Evolutionary conservation across 2,113 vertebrate genomes (phyloP).

Genomic region (Bettongia penicillata): DNA sequence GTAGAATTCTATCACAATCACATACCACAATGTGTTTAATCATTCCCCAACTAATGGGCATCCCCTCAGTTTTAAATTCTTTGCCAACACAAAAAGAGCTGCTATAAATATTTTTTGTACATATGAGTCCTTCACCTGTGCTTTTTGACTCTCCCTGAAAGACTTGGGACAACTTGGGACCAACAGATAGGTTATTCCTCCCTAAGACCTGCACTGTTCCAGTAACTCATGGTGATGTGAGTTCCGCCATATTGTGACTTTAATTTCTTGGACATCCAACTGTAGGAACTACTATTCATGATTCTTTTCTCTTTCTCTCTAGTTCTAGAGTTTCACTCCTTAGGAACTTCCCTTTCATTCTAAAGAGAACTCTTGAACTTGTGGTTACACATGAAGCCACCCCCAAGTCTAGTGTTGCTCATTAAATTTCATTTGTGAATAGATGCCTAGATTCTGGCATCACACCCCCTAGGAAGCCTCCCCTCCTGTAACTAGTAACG

Average conservation of each 20-base stretch:
- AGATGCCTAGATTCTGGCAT: neutral
- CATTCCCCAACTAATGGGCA: neutral
- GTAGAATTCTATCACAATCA: neutral
- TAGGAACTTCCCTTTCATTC: neutral
- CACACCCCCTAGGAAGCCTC: neutral
- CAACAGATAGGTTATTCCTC: neutral
- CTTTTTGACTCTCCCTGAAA: neutral
- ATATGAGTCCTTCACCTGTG: neutral
- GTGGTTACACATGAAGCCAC: neutral
- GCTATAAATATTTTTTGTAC: neutral
- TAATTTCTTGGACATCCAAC: neutral
- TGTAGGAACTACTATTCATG: neutral
- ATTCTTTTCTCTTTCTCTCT: neutral
- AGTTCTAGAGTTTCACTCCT: neutral
- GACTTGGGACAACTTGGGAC: neutral
- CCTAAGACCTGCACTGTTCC: neutral
- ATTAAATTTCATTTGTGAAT: neutral
- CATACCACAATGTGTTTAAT: neutral
- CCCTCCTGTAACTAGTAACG: neutral
- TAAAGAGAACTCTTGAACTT: neutral
- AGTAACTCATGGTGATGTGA: neutral
- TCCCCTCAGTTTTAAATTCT: neutral
- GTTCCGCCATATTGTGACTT: neutral
- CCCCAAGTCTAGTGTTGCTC: neutral
- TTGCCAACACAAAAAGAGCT: neutral